phyloP scores from a whole-genome alignment of 2,888 invertebrate species.

The Idaea dimidiata region DNA sequence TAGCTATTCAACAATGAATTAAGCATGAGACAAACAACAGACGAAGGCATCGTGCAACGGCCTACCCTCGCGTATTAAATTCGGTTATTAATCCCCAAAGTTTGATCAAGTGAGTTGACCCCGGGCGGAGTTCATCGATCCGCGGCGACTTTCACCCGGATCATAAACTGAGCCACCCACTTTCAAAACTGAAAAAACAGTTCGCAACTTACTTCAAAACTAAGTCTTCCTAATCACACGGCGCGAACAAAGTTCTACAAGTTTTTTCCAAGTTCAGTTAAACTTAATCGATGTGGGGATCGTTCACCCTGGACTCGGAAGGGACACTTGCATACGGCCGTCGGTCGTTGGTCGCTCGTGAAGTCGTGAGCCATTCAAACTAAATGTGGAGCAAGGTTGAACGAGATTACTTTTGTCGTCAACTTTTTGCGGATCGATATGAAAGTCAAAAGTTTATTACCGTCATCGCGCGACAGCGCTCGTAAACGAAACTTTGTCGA shows the following conservation, averaged over 20 bases:
- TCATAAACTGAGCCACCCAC: constrained; percentile 80
- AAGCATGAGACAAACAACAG: constrained; percentile 26
- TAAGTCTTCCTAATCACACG: constrained; percentile 80
- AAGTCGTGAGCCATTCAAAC: constrained; percentile 68
- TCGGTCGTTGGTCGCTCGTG: no score
- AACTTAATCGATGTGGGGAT: constrained; percentile 79
- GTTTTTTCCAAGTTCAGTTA: constrained; percentile 78
- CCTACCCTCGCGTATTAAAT: constrained; percentile 68
- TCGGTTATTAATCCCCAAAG: constrained; percentile 76
- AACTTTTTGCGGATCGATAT: constrained; percentile 77
- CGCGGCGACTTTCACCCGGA: constrained; percentile 77
- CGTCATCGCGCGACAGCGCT: constrained; percentile 51
- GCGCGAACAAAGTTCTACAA: constrained; percentile 73
- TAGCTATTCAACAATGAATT: constrained; percentile 10
- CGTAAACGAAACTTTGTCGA: constrained; percentile 52
- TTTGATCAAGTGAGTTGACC: constrained; percentile 75
- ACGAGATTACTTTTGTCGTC: constrained; percentile 72
- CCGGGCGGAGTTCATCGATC: constrained; percentile 74
- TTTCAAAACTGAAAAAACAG: constrained; percentile 79
- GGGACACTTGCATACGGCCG: constrained; percentile 78
- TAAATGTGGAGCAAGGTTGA: constrained; percentile 79
- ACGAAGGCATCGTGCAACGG: constrained; percentile 49
- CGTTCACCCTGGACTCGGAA: constrained; percentile 68
- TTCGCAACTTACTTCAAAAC: constrained; percentile 78
- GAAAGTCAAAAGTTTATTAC: constrained; percentile 73